A percentile compares a stretch with the other conserved stretches of the same genome.
These are phyloP conservation scores for Drymonia ruficornis DNA, from an alignment of 2,888 invertebrate species.

Conservation along the genomic window DNA sequence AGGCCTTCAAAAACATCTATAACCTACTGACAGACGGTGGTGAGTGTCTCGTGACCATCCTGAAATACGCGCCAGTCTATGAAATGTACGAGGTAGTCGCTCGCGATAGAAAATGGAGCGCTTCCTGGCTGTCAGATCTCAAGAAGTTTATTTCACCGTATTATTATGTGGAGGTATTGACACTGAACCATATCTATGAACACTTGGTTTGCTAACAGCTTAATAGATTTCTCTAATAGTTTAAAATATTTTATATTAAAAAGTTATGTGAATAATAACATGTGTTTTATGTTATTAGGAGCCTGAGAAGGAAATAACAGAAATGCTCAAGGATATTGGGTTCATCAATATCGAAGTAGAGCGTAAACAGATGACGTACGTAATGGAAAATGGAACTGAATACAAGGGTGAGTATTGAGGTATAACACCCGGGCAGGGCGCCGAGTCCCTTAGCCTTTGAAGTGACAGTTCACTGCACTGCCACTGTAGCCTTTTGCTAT, in stretches of 20 bases:
- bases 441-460: too few relatives aligned
- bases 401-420: neutral
- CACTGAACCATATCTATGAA: neutral
- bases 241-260: too few relatives aligned
- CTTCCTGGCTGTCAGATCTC: constrained; percentile 28
- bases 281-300: neutral
- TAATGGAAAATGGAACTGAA: neutral
- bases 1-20: constrained; percentile 32
- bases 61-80: constrained; percentile 28
- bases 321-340: neutral
- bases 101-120: constrained; percentile 28
- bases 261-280: too few relatives aligned
- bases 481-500: too few relatives aligned
- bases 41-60: constrained; percentile 30
- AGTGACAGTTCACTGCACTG: too few relatives aligned
- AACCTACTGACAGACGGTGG: constrained; percentile 26
- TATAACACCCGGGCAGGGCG: too few relatives aligned
- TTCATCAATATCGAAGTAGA: neutral
- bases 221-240: too few relatives aligned
- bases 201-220: too few relatives aligned
- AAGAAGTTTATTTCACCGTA: constrained; percentile 31
- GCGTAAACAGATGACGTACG: neutral
- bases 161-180: constrained; percentile 28
- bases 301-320: neutral
- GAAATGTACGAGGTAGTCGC: constrained; percentile 24